A percentile compares a stretch with the other conserved stretches of the same genome.
These are phyloP conservation scores for Romanogobio albipinnatus DNA, from an alignment of 2,113 vertebrate genomes.

Conservation along the genomic window DNA sequence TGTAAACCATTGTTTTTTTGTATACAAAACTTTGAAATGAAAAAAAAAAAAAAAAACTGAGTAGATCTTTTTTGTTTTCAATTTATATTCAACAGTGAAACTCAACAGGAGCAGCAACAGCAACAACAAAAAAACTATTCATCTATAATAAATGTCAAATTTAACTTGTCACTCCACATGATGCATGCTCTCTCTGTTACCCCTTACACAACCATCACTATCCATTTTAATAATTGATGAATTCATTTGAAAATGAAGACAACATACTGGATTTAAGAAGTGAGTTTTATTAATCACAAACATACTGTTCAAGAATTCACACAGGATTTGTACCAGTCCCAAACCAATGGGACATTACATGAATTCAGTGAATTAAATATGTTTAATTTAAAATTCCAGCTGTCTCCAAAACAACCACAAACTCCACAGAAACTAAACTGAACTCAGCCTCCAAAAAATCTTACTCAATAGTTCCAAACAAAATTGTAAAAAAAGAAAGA, in stretches of 20 bases:
- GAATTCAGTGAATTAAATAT: slow-evolving; percentile 58
- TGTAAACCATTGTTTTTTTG: not conserved
- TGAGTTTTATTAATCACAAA: slow-evolving; percentile 81
- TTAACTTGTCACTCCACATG: slow-evolving; percentile 15
- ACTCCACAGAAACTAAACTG: slow-evolving; percentile 26
- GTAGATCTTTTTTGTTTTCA: not conserved
- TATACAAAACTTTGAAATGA: no score
- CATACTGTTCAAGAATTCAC: slow-evolving; percentile 72
- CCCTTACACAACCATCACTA: not conserved
- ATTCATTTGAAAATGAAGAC: slow-evolving; percentile 18
- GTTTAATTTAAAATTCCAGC: slow-evolving; percentile 27
- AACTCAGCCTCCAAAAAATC: slow-evolving; percentile 6
- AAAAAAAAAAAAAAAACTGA: no score
- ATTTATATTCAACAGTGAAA: not conserved
- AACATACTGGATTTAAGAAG: slow-evolving; percentile 59
- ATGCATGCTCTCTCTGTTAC: not conserved
- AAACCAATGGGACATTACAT: slow-evolving; percentile 59
- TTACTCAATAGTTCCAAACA: slow-evolving; percentile 1
- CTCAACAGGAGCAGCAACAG: not conserved
- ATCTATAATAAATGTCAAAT: not conserved
- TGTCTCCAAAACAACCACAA: slow-evolving; percentile 41
- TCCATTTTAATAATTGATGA: not conserved
- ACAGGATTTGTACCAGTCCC: slow-evolving; percentile 61
- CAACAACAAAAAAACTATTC: not conserved
- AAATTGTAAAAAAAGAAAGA: not conserved